Evolutionary conservation across 2,113 vertebrate genomes (phyloP).

Genomic region (Vidua macroura): DNA sequence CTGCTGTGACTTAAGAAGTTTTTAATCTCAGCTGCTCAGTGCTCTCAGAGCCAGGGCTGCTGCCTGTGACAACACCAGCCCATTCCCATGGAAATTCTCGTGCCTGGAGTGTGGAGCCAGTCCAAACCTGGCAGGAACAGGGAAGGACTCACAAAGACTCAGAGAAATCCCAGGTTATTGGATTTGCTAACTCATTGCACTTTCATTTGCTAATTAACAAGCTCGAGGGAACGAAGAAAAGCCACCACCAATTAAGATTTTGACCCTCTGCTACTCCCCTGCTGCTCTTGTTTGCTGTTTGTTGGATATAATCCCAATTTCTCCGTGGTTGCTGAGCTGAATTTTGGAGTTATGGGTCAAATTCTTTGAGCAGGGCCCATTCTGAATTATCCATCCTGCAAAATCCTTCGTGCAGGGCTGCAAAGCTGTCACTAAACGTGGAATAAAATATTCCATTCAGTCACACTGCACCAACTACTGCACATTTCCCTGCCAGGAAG

Average conservation of each 20-base stretch:
- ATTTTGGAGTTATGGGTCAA: not conserved
- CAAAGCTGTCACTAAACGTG: not conserved
- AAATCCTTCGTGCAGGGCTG: not conserved
- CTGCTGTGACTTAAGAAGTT: not conserved
- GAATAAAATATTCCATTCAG: not conserved
- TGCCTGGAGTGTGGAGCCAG: not conserved
- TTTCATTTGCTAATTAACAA: not conserved
- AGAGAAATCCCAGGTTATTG: not conserved
- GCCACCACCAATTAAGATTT: not conserved
- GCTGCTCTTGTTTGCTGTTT: not conserved
- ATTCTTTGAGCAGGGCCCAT: not conserved
- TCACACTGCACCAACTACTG: no score
- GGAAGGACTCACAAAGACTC: not conserved
- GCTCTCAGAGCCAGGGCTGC: not conserved
- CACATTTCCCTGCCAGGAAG: not conserved
- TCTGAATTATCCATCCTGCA: not conserved
- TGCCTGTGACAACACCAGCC: not conserved
- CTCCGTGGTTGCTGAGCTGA: not conserved
- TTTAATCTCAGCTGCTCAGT: not conserved
- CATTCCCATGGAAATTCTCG: not conserved
- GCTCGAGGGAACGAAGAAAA: not conserved
- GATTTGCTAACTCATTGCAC: not conserved
- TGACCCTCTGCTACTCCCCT: not conserved
- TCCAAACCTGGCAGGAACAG: not conserved
- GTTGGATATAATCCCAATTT: not conserved